Conservation (phyloP, 2,113 vertebrate genomes). For the Nycticebus coucang region DNA sequence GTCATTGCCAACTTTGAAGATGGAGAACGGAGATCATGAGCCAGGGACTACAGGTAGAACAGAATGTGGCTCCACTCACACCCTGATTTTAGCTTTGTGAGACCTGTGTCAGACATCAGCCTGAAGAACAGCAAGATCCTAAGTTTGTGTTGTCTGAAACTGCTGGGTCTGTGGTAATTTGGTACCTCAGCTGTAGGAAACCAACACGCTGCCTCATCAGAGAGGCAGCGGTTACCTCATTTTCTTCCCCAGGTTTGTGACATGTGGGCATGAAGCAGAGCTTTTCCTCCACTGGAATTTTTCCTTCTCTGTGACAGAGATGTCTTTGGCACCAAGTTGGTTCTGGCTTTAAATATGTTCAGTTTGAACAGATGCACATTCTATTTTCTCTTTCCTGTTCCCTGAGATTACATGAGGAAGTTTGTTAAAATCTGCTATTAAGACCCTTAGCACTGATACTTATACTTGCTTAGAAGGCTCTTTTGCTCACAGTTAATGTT, state of each 20-base stretch:
- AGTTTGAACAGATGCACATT: background rate
- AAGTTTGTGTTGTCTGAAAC: background rate
- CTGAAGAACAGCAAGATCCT: background rate
- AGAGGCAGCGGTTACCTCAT: background rate
- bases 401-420: background rate
- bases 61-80: background rate
- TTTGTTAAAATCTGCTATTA: background rate
- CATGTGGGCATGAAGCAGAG: background rate
- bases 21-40: background rate
- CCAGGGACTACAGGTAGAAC: background rate
- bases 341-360: background rate
- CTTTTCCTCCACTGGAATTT: background rate
- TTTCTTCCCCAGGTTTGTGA: background rate
- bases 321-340: background rate
- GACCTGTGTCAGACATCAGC: background rate
- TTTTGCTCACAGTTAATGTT: background rate
- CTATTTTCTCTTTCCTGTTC: slow-evolving; percentile 16
- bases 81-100: background rate
- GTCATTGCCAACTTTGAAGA: background rate
- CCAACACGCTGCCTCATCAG: background rate
- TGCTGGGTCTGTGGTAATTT: background rate
- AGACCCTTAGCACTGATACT: background rate
- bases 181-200: background rate
- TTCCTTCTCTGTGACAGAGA: background rate
- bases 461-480: background rate